Conservation (phyloP, 1,140 invertebrate species). For the Aphaenogaster floridana region DNA sequence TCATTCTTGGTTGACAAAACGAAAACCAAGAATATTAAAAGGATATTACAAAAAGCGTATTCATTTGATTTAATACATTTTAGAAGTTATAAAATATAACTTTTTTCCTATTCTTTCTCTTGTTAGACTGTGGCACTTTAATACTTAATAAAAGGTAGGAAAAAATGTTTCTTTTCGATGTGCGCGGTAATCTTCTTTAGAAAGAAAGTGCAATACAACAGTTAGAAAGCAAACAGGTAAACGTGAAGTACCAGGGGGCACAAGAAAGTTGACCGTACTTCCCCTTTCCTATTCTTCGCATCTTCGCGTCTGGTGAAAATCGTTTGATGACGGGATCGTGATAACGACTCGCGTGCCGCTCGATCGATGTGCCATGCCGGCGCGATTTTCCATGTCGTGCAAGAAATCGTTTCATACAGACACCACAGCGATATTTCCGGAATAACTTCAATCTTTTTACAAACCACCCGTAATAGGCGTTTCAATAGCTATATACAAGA, state of each 20-base stretch:
- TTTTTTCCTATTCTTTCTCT: neutral
- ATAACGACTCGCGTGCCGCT: constrained; percentile 49
- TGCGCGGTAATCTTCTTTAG: neutral
- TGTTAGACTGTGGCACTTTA: neutral
- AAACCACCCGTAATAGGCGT: neutral
- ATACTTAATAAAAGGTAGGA: neutral
- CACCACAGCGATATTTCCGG: constrained; percentile 24
- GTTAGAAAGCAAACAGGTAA: constrained; percentile 63
- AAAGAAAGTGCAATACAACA: constrained; percentile 3
- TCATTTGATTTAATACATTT: neutral
- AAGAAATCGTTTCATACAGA: constrained; percentile 10
- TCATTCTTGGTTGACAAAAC: neutral
- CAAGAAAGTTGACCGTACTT: constrained; percentile 56
- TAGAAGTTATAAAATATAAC: neutral
- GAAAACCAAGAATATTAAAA: neutral
- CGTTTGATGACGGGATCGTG: constrained; percentile 32
- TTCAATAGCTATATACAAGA: neutral
- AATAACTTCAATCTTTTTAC: constrained; percentile 7
- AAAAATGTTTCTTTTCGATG: constrained; percentile 5
- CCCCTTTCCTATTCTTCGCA: constrained; percentile 7
- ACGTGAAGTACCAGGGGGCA: constrained; percentile 31
- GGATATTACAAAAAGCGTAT: neutral
- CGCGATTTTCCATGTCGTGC: constrained; percentile 52
- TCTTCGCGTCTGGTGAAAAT: constrained; percentile 40
- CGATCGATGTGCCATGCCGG: neutral